Percentiles rank a stretch among this genome's conserved stretches.
Conservation (phyloP, 2,797 vertebrate genomes). For the Ceryle rudis region DNA sequence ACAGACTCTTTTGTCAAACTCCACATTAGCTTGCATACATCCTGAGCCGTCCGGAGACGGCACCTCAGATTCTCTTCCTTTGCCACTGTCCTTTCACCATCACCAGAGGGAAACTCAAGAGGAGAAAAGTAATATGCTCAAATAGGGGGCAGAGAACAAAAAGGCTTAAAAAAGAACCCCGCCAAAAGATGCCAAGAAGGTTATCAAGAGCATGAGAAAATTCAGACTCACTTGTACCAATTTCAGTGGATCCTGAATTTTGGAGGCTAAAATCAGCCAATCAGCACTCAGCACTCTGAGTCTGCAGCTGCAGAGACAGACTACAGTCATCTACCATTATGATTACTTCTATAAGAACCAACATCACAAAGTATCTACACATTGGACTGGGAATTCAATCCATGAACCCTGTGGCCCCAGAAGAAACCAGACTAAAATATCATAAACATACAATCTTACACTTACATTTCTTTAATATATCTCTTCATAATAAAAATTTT, state of each 20-base stretch:
- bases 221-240: neutral
- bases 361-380: neutral
- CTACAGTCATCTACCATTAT: neutral
- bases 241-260: neutral
- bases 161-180: neutral
- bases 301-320: neutral
- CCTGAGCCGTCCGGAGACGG: accelerated
- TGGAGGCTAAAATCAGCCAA: neutral
- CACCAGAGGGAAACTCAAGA: neutral
- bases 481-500: neutral
- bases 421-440: neutral
- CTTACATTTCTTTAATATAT: neutral
- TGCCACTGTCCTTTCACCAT: neutral
- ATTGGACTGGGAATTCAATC: neutral
- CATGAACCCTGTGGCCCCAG: neutral
- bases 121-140: neutral
- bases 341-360: neutral
- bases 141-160: neutral
- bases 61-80: neutral
- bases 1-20: neutral
- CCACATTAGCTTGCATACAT: neutral
- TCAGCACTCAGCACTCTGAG: neutral
- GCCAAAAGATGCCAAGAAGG: neutral
- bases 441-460: neutral
- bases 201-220: neutral